Percentiles rank a stretch among this genome's conserved stretches.
phyloP scores from a whole-genome alignment of 2,888 invertebrate genomes.

The Xestoiulus laeticollis region DNA sequence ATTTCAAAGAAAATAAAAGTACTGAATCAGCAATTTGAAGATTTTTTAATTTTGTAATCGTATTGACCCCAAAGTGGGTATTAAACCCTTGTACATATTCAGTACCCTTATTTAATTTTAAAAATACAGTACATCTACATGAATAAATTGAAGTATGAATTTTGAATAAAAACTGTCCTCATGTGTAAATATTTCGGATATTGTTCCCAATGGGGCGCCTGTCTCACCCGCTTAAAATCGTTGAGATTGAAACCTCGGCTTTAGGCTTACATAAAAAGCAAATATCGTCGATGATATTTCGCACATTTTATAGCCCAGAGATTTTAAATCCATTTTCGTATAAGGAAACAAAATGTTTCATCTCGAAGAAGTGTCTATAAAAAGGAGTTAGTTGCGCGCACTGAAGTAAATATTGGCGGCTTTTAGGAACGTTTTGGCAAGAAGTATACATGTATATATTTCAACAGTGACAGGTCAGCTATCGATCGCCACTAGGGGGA shows the following conservation, averaged over 20 bases:
- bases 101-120: too few species aligned
- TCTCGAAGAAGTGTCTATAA: conserved; percentile 6
- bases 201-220: background rate
- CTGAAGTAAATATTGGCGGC: conserved; percentile 19
- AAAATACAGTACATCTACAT: too few species aligned
- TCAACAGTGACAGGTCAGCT: background rate
- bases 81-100: too few species aligned
- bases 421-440: background rate
- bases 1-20: too few species aligned
- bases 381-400: conserved; percentile 3
- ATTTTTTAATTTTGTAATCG: too few species aligned
- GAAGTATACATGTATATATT: conserved; percentile 25
- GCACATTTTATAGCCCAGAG: conserved; percentile 10
- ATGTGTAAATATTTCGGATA: background rate
- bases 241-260: background rate
- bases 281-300: conserved; percentile 20
- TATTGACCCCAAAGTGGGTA: too few species aligned
- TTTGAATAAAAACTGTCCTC: too few species aligned
- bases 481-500: conserved; percentile 6
- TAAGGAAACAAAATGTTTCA: conserved; percentile 22
- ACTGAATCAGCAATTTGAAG: too few species aligned
- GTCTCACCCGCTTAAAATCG: background rate
- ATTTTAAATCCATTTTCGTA: conserved; percentile 23
- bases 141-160: too few species aligned
- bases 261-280: conserved; percentile 21